Conservation (phyloP, 2,113 vertebrate species). For the Xenopus laevis region DNA sequence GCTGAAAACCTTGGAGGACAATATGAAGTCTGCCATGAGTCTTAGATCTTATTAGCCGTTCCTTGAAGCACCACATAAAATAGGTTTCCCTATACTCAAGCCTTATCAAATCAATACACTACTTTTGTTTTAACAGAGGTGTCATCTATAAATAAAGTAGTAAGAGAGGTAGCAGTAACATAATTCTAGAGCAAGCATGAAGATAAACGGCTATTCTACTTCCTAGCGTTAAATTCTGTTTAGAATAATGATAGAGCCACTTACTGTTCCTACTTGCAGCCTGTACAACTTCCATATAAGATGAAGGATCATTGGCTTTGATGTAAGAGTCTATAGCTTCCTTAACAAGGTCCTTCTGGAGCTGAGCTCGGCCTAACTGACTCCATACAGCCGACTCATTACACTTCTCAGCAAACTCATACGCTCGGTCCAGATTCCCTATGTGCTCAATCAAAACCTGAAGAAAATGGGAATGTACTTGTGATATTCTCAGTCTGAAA, state of each 20-base stretch:
- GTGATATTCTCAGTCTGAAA: too few relatives aligned
- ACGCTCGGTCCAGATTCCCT: constrained; percentile 82
- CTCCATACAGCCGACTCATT: constrained; percentile 86
- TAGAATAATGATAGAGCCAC: constrained; percentile 22
- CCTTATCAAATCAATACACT: too few relatives aligned
- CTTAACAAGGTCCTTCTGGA: constrained; percentile 83
- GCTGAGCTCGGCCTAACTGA: constrained; percentile 81
- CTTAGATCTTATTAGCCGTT: too few relatives aligned
- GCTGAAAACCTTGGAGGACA: too few relatives aligned
- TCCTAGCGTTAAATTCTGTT: background rate
- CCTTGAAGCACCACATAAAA: too few relatives aligned
- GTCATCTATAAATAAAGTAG: too few relatives aligned
- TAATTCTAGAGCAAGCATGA: too few relatives aligned
- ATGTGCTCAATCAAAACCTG: constrained; percentile 89
- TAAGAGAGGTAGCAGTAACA: too few relatives aligned
- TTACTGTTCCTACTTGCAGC: constrained; percentile 82
- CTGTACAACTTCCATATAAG: constrained; percentile 83
- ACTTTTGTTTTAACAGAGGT: too few relatives aligned
- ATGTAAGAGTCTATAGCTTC: constrained; percentile 88
- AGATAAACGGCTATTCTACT: too few relatives aligned
- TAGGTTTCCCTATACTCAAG: too few relatives aligned
- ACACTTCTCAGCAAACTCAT: constrained; percentile 85
- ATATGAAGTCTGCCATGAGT: too few relatives aligned
- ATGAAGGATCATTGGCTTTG: constrained; percentile 81
- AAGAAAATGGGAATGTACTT: background rate